Conservation (phyloP, 2,113 vertebrate genomes). For the Oreochromis tanganicae region DNA sequence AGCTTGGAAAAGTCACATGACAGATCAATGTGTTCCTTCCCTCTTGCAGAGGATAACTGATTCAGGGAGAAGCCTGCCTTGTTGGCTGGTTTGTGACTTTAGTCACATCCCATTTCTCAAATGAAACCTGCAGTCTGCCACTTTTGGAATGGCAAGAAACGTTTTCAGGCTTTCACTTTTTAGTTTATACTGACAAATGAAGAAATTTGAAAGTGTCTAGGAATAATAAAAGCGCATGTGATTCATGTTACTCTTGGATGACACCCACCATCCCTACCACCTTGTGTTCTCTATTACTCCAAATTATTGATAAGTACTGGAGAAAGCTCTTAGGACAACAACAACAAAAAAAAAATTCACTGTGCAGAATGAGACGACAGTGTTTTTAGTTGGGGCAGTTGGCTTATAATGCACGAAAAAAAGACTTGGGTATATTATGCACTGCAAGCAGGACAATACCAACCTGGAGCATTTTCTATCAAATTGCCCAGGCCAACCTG, state of each 20-base stretch:
- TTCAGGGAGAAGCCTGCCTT: neutral
- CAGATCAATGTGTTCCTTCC: conserved; percentile 3
- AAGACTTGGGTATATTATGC: neutral
- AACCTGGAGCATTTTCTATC: neutral
- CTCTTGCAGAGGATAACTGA: neutral
- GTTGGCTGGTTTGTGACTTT: neutral
- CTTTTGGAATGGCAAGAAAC: neutral
- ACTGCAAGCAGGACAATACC: neutral
- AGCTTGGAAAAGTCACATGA: neutral
- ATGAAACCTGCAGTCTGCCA: neutral
- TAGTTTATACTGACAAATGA: neutral
- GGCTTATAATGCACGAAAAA: neutral
- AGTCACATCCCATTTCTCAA: neutral
- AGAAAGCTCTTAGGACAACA: conserved; percentile 1
- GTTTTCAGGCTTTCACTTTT: neutral
- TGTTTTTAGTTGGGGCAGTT: neutral
- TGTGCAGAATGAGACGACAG: neutral
- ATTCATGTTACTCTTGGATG: neutral
- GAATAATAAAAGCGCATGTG: neutral
- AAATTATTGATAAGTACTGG: conserved; percentile 39
- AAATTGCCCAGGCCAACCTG: neutral
- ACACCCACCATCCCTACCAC: neutral
- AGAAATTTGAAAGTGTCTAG: neutral
- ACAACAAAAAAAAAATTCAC: neutral
- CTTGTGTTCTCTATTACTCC: neutral